Conservation (phyloP, 2,888 invertebrate species). For the Erebia palarica region DNA sequence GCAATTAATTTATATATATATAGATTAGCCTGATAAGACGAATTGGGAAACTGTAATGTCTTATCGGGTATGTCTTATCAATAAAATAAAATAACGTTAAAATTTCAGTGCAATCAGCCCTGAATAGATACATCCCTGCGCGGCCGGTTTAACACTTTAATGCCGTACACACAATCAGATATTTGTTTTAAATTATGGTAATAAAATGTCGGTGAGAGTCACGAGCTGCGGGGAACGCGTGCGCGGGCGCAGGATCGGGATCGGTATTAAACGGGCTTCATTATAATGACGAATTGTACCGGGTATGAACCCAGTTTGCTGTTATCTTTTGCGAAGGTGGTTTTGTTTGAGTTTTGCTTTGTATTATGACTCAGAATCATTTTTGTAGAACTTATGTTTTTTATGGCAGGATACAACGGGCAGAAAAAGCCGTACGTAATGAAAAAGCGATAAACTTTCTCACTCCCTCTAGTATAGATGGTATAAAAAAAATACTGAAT, state of each 20-base stretch:
- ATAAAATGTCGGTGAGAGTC: constrained; percentile 82
- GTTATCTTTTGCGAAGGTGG: constrained; percentile 22
- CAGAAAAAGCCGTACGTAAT: no score
- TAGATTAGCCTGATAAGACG: no score
- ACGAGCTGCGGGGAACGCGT: constrained; percentile 70
- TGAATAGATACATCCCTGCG: constrained; percentile 63
- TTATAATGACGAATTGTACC: constrained; percentile 45
- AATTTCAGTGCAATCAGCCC: constrained; percentile 28
- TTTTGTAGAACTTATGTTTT: constrained; percentile 1
- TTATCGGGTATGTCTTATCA: no score
- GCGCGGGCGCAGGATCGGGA: constrained; percentile 65
- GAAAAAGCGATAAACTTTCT: no score
- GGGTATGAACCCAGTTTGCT: constrained; percentile 26
- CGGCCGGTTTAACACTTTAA: constrained; percentile 79
- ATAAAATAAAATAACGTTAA: not conserved
- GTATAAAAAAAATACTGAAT: no score
- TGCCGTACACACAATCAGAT: constrained; percentile 83
- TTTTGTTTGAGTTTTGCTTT: constrained; percentile 3
- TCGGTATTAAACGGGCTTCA: constrained; percentile 45
- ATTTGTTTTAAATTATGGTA: constrained; percentile 84
- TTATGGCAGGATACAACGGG: not conserved
- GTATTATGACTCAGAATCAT: not conserved
- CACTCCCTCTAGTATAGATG: no score
- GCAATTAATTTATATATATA: no score
- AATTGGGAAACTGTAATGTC: no score